Conservation (phyloP, 2,113 vertebrate genomes). For the Tragelaphus strepsiceros region DNA sequence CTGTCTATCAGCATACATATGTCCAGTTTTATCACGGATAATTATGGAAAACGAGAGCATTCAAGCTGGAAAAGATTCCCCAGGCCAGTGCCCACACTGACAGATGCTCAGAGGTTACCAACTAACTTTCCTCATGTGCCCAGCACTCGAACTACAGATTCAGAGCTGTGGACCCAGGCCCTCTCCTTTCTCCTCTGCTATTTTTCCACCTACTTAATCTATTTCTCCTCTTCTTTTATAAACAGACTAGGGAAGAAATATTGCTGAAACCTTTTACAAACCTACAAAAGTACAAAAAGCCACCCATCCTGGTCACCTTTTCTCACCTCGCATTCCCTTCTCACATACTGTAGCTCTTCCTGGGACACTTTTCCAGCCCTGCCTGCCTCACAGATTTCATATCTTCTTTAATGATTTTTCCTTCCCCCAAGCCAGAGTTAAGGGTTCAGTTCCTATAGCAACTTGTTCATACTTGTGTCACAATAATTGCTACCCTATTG, state of each 20-base stretch:
- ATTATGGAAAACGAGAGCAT: background rate
- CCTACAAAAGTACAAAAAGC: background rate
- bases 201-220: background rate
- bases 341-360: background rate
- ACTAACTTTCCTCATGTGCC: background rate
- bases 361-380: background rate
- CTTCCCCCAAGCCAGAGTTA: background rate
- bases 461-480: background rate
- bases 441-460: background rate
- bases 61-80: background rate
- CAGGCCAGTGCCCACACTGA: background rate
- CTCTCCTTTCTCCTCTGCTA: background rate
- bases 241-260: background rate
- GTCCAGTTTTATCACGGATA: background rate
- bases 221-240: background rate
- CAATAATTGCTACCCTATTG: background rate
- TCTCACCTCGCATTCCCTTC: background rate
- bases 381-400: background rate
- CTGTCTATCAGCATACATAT: background rate
- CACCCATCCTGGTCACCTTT: background rate
- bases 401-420: background rate
- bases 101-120: background rate
- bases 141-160: background rate
- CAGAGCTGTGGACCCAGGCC: accelerated
- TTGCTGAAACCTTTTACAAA: background rate